Base-by-base conservation (phyloP, 2,888 invertebrate species). In the Ochropacha duplaris region DNA sequence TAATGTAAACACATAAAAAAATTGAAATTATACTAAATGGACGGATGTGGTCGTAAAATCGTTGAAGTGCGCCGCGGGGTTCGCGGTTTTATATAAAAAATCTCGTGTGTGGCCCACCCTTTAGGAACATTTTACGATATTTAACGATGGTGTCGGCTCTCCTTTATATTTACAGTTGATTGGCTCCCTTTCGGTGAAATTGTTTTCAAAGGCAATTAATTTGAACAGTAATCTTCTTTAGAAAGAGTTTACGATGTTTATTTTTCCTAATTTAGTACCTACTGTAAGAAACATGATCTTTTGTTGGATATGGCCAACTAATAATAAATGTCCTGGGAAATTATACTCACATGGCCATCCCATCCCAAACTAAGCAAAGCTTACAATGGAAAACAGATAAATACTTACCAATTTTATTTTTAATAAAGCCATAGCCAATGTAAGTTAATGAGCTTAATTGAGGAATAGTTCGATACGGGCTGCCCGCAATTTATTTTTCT, bases 41-140 rank as follows among this genome's bases (percentile, higher is more conserved):
- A 70, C 71, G 76, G 75, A 77, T 68, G 69, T 59, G 69, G 70
- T 78, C 69, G 68, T 79, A 75, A 79, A 79, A 69, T 68, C 57
- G 61, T 57, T 44, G 16, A 52, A 31, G 31, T 12, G 52, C 52
- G 2, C 52, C 4, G 52, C 52, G 34, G 52, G 52, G n/a, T 34
- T 31, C 52, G 52, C 31, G 52, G 52, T 52, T 52, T 31, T 1
- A 52, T 19, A 19, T 55, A 14, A 66, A 49, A 56, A 52, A n/a
- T n/a, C 55, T 39, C 26, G 54, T 55, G 49, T 66, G 73, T 31
- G 66, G 70, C 65, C 57, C 22, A 57, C 5, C 8, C 59, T 64
- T 66, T 57, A 69, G 71, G 69, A 69, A 65, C 24, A 36, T 36
- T 54, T 54, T 49, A 49, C 44, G 22, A 49, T 54, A 51, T 51